Conservation (phyloP, 2,113 vertebrate species). For the Balaeniceps rex region DNA sequence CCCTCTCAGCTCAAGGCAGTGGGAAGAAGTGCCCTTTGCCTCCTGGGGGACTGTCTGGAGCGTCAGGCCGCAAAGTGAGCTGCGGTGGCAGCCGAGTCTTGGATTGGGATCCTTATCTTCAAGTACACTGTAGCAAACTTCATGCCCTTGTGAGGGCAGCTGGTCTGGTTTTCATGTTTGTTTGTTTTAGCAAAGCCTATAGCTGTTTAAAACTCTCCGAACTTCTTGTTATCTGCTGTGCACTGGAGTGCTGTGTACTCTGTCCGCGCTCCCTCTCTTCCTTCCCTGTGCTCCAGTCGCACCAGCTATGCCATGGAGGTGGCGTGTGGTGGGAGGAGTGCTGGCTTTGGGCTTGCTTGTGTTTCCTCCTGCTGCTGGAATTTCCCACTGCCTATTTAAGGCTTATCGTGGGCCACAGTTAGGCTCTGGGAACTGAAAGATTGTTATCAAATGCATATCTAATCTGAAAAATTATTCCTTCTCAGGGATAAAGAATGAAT, state of each 20-base stretch:
- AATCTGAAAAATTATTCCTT: neutral
- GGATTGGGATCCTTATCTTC: neutral
- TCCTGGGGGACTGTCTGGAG: neutral
- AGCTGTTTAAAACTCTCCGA: neutral
- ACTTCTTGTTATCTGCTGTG: neutral
- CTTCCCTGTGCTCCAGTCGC: neutral
- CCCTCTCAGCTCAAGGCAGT: neutral
- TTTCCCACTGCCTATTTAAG: neutral
- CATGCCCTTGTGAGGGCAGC: neutral
- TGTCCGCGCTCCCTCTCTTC: neutral
- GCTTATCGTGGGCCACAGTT: neutral
- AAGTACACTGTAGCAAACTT: neutral
- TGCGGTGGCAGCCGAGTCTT: neutral
- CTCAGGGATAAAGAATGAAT: neutral
- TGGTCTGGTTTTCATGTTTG: neutral
- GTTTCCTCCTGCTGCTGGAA: neutral
- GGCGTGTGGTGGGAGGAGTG: neutral
- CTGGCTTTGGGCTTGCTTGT: neutral
- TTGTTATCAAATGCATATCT: neutral
- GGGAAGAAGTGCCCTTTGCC: neutral
- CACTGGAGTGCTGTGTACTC: too few relatives aligned
- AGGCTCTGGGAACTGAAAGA: neutral
- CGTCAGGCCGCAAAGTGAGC: neutral
- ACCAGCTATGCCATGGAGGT: neutral
- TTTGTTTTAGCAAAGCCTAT: neutral